These are phyloP conservation scores for Gymnosoma rotundatum DNA, from an alignment of 2,888 invertebrate species.

Conservation along the genomic window DNA sequence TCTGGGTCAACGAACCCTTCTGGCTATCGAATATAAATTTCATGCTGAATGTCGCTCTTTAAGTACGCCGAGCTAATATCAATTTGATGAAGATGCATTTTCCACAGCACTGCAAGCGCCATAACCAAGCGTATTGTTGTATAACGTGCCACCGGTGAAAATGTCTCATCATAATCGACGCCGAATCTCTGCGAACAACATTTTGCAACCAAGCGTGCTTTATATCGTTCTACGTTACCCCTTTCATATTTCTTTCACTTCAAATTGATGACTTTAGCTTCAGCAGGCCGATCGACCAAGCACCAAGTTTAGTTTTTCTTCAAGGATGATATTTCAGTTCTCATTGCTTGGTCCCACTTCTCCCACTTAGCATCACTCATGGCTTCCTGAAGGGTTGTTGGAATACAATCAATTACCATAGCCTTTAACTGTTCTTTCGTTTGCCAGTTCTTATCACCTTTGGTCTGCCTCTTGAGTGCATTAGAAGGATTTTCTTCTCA, in stretches of 20 bases:
- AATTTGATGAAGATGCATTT: constrained; percentile 66
- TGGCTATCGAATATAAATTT: constrained; percentile 53
- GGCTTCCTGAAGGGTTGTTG: constrained; percentile 9
- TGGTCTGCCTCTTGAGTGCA: neutral
- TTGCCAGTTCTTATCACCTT: neutral
- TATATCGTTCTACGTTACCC: constrained; percentile 26
- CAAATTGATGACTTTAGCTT: constrained; percentile 1
- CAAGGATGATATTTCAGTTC: too few relatives aligned
- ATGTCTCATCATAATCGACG: constrained; percentile 39
- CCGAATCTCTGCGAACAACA: constrained; percentile 39
- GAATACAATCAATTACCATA: neutral
- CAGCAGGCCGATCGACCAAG: neutral
- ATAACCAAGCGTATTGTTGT: constrained; percentile 50
- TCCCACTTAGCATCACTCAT: neutral
- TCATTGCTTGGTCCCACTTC: too few relatives aligned
- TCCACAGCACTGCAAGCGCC: constrained; percentile 46
- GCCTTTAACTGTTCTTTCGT: neutral
- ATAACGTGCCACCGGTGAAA: constrained; percentile 46
- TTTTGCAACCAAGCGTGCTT: constrained; percentile 24
- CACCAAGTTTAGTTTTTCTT: constrained; percentile 19
- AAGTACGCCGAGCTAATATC: constrained; percentile 65
- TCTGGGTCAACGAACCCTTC: neutral
- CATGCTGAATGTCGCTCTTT: constrained; percentile 58
- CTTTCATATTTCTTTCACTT: constrained; percentile 22
- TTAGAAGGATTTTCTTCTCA: neutral